phyloP scores from a whole-genome alignment of 2,888 invertebrate species.

The Plebejus anna region DNA sequence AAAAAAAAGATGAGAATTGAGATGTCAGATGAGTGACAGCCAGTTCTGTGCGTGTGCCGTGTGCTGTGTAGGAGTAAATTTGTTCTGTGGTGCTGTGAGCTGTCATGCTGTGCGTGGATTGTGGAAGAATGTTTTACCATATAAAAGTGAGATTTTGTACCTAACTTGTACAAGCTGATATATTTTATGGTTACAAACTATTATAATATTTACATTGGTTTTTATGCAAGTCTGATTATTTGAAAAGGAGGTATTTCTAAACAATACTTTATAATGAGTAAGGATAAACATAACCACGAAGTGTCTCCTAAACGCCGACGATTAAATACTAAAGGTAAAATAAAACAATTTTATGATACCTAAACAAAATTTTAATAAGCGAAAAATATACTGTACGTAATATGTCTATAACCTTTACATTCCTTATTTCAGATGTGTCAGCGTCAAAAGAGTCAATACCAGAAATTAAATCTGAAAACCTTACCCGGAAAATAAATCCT shows the following conservation, averaged over 20 bases:
- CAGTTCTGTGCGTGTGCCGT: too few species aligned
- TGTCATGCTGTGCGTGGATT: too few species aligned
- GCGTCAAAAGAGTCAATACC: not conserved
- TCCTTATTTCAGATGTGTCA: not conserved
- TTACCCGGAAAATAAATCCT: constrained; percentile 39
- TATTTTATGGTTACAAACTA: not conserved
- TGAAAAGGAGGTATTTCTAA: not conserved
- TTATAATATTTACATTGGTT: not conserved
- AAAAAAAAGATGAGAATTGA: too few species aligned
- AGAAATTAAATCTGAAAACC: constrained; percentile 32
- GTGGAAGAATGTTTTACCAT: too few species aligned
- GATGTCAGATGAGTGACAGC: too few species aligned
- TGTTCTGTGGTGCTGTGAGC: too few species aligned
- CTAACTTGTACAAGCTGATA: too few species aligned
- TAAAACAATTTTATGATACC: too few species aligned
- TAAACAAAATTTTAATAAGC: not conserved
- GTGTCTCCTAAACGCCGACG: constrained; percentile 14
- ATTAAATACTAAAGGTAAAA: constrained; percentile 3
- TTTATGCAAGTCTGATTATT: not conserved
- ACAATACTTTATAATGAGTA: constrained; percentile 1
- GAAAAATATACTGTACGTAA: not conserved
- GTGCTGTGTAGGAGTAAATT: too few species aligned
- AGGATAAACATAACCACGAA: constrained; percentile 17
- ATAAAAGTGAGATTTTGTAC: too few species aligned
- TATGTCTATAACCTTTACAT: not conserved